Percentiles rank a stretch among this genome's conserved stretches.
Evolutionary conservation across 2,113 vertebrate species (phyloP).

Genomic region (Corvus cornix): DNA sequence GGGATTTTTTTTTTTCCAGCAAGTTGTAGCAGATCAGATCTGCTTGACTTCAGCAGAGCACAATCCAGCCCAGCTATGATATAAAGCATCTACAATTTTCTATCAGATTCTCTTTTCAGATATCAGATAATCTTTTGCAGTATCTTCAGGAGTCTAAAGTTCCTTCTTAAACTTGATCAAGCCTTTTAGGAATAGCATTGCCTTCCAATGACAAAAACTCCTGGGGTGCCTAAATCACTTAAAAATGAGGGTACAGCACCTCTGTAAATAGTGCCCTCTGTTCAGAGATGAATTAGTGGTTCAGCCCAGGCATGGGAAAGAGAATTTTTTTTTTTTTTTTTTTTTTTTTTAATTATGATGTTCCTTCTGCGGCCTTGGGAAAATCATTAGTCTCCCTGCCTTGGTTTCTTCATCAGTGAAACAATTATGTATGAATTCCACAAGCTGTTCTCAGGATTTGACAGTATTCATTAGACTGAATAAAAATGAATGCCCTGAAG

Average conservation of each 20-base stretch:
- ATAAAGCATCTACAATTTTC: neutral
- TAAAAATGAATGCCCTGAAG: constrained; percentile 61
- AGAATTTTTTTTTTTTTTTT: neutral
- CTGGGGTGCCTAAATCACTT: neutral
- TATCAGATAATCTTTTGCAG: neutral
- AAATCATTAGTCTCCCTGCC: constrained; percentile 54
- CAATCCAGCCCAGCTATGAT: neutral
- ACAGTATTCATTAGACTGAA: constrained; percentile 67
- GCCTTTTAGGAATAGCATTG: neutral
- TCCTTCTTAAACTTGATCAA: neutral
- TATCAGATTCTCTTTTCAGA: neutral
- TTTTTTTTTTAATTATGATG: constrained; percentile 24
- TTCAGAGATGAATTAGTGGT: constrained; percentile 8
- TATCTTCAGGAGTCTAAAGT: neutral
- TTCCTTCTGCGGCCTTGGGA: constrained; percentile 60
- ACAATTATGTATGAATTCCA: constrained; percentile 70
- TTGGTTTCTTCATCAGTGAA: constrained; percentile 61
- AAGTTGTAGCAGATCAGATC: neutral
- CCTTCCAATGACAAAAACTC: neutral
- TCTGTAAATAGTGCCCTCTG: neutral
- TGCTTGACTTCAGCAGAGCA: neutral
- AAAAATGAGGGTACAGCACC: neutral
- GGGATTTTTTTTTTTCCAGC: neutral
- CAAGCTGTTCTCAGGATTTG: constrained; percentile 67
- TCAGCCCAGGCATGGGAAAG: constrained; percentile 32